phyloP scores from a whole-genome alignment of 2,888 invertebrate species.

The Malacosoma neustria region DNA sequence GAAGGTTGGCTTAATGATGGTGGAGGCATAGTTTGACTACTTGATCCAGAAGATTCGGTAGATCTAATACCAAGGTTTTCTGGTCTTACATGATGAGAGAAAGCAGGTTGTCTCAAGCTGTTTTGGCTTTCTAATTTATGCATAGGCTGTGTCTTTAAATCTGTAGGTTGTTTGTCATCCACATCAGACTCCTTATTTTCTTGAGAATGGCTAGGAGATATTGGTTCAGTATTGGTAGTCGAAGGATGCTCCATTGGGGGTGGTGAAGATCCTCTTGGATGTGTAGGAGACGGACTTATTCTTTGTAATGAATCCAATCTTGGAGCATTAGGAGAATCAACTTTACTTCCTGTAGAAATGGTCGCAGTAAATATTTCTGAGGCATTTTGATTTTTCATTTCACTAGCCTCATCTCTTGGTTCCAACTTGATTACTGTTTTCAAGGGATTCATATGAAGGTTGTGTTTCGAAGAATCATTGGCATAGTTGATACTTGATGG shows the following conservation, averaged over 20 bases:
- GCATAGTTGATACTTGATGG: constrained; percentile 51
- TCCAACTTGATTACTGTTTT: constrained; percentile 70
- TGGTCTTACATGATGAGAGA: constrained; percentile 49
- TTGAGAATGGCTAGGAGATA: constrained; percentile 60
- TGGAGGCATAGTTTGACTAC: constrained; percentile 57
- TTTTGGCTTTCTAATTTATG: constrained; percentile 44
- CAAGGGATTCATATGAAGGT: constrained; percentile 56
- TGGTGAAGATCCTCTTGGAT: constrained; percentile 50
- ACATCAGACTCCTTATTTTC: constrained; percentile 56
- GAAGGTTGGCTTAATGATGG: constrained; percentile 71
- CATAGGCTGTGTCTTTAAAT: constrained; percentile 54
- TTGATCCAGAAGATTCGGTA: constrained; percentile 42
- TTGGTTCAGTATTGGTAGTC: constrained; percentile 53
- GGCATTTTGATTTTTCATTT: constrained; percentile 61
- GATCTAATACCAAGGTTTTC: constrained; percentile 57
- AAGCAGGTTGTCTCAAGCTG: constrained; percentile 43
- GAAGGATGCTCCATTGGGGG: constrained; percentile 60
- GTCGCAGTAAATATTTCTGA: constrained; percentile 70
- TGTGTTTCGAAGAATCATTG: constrained; percentile 59
- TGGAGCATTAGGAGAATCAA: constrained; percentile 58
- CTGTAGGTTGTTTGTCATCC: constrained; percentile 64
- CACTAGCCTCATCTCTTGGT: constrained; percentile 62
- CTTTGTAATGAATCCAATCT: constrained; percentile 55
- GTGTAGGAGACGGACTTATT: constrained; percentile 63
- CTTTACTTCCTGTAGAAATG: constrained; percentile 54